phyloP scores from a whole-genome alignment of 2,797 vertebrate species.

The Acridotheres tristis region DNA sequence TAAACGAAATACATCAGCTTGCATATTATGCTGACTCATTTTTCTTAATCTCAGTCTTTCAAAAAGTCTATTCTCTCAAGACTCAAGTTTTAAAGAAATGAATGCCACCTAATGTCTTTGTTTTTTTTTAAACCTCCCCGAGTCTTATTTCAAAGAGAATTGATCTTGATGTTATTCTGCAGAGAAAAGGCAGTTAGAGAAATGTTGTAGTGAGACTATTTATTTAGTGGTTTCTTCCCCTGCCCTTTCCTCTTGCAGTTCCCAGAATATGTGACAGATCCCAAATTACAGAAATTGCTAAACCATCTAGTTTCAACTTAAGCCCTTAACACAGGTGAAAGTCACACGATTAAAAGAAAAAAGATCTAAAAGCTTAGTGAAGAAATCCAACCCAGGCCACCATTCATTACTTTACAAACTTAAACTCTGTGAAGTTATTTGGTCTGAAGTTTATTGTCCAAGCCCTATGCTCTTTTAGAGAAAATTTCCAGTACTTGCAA shows the following conservation, averaged over 20 bases:
- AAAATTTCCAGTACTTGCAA: neutral
- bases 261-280: neutral
- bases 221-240: neutral
- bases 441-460: neutral
- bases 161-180: neutral
- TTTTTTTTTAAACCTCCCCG: neutral
- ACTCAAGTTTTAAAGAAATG: neutral
- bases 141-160: neutral
- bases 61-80: neutral
- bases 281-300: neutral
- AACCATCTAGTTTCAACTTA: neutral
- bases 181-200: neutral
- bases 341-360: neutral
- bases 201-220: neutral
- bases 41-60: neutral
- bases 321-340: neutral
- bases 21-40: neutral
- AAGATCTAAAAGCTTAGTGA: neutral
- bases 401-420: neutral
- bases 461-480: neutral
- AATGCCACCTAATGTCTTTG: neutral
- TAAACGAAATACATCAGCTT: neutral
- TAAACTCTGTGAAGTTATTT: neutral
- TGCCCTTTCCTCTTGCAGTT: fast-evolving
- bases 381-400: neutral